Evolutionary conservation across 1,140 invertebrate genomes (phyloP), one percentile per base, ranked within the genome.

Genomic region (Drosophila eugracilis): DNA sequence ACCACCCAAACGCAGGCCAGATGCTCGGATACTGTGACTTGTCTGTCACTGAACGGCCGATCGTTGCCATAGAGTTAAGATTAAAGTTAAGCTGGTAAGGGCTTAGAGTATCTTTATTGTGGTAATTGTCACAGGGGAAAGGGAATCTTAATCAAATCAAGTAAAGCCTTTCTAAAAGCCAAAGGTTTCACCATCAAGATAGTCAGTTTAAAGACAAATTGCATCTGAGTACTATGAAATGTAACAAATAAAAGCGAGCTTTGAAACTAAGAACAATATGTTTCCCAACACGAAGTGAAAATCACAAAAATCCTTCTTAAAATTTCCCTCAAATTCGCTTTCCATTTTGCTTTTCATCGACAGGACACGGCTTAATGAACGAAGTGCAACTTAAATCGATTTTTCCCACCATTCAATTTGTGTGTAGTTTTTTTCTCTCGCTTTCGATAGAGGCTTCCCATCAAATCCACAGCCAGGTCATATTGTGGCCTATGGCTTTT

Each of bases 401-500:
- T 44, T 62, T 34, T 15, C 10, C 15, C 26, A 32, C 26, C 34
- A 47, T 42, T 69, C 54, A 63, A 44, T 30, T 9, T 39, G 17
- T 9, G 26, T 19, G n/a, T 26, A 39, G n/a, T 22, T 28, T 44
- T 57, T 60, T 30, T 57, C 22, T 6, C 36, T 44, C 41, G 57
- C 22, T 57, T 26, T 6, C 36, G 17, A n/a, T 50, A 57, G 57
- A 65, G 42, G 37, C 28, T 48, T 73, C 66, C 59, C 36, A 48
- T 36, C 28, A 48, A 63, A 74, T 54, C n/a, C 49, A 37, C 28
- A 14, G 26, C n/a, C 19, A 55, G 49, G 48, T 32, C 58, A 39
- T 36, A 57, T 22, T 12, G 58, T 26, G 58, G 74, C 65, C 74
- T 69, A 58, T 73, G 55, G 57, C 75, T 59, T 79, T 81, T 60